A percentile compares a stretch with the other conserved stretches of the same genome.
These are phyloP conservation scores for Eulithis prunata DNA, from an alignment of 2,888 invertebrate species.

Conservation along the genomic window DNA sequence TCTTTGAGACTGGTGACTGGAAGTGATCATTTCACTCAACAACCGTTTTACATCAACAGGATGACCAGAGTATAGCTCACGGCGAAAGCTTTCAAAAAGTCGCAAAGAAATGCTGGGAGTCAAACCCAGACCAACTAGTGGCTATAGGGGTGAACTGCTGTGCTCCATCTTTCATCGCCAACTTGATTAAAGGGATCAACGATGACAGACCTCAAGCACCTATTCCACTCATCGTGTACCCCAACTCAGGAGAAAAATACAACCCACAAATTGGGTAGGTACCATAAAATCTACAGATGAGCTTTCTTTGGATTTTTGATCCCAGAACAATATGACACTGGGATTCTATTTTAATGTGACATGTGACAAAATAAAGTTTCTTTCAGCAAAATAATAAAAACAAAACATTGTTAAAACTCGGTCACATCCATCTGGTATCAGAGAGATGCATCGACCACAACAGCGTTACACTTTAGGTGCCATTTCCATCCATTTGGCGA, in stretches of 20 bases:
- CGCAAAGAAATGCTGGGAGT: conserved; percentile 88
- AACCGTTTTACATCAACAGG: conserved; percentile 52
- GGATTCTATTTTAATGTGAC: not conserved
- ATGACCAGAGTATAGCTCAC: conserved; percentile 87
- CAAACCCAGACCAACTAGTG: conserved; percentile 88
- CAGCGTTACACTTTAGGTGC: conserved; percentile 25
- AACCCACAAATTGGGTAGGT: conserved; percentile 87
- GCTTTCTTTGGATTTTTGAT: too few relatives aligned
- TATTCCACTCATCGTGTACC: conserved; percentile 94
- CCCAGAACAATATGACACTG: too few relatives aligned
- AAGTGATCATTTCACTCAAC: not conserved
- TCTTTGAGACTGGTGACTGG: not conserved
- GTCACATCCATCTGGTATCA: conserved; percentile 40
- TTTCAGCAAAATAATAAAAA: conserved; percentile 18
- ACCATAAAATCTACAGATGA: conserved; percentile 12
- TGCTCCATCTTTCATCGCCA: conserved; percentile 74
- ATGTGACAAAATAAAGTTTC: too few relatives aligned
- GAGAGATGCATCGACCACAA: conserved; percentile 35
- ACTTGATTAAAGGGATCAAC: conserved; percentile 76
- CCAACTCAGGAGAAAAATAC: conserved; percentile 95
- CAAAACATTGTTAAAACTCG: conserved; percentile 43
- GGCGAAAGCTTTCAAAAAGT: conserved; percentile 92
- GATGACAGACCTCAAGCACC: conserved; percentile 76
- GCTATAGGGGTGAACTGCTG: conserved; percentile 97
- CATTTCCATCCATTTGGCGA: conserved; percentile 30